Conservation (phyloP, 2,113 vertebrate genomes). For the Pygoscelis antarcticus region DNA sequence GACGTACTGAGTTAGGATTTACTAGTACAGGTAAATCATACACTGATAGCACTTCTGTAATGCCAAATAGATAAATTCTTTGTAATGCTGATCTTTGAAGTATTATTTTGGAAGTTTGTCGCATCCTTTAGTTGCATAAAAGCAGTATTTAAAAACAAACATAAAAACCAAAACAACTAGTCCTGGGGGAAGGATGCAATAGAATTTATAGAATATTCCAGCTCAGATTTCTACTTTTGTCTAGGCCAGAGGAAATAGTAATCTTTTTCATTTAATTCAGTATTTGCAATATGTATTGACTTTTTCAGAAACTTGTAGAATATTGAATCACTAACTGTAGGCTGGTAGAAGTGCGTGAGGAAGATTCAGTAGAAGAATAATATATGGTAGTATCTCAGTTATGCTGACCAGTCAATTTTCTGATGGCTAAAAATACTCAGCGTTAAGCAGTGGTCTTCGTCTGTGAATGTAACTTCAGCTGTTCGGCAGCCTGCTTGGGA, state of each 20-base stretch:
- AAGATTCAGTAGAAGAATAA: neutral
- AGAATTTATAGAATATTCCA: neutral
- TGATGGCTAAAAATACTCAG: conserved; percentile 1
- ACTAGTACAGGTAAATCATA: neutral
- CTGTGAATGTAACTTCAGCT: neutral
- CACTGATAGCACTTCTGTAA: neutral
- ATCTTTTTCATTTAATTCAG: neutral
- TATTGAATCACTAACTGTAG: neutral
- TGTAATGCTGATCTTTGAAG: neutral
- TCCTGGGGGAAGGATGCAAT: neutral
- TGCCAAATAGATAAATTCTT: neutral
- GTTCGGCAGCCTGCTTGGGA: neutral
- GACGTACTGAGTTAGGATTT: neutral
- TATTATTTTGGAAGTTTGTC: neutral
- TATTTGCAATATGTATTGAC: neutral
- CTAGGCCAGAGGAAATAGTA: neutral
- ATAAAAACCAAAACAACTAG: neutral
- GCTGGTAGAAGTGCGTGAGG: neutral
- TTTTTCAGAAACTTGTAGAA: neutral
- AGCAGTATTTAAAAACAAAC: neutral
- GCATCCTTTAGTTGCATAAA: neutral
- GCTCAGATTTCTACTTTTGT: neutral
- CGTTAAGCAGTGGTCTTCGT: neutral
- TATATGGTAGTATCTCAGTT: neutral
- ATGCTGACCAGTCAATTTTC: neutral